Conservation (phyloP, 2,888 invertebrate species). For the Eugnorisma glareosa region DNA sequence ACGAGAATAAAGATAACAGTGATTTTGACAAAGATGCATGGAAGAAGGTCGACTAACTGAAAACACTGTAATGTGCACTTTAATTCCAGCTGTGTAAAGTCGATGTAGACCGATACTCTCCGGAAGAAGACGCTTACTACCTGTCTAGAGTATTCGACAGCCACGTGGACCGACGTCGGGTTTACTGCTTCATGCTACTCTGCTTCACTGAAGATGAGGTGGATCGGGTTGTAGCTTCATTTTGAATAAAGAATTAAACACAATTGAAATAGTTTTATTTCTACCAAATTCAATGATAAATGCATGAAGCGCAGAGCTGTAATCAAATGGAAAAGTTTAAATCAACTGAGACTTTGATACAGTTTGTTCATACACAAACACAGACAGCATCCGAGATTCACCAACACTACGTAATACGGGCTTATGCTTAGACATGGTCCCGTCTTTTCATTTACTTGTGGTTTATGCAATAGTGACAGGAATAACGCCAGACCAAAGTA, state of each 20-base stretch:
- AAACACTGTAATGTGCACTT: background rate
- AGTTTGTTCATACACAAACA: background rate
- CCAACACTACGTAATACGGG: background rate
- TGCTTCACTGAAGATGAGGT: constrained; percentile 87
- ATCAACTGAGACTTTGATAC: background rate
- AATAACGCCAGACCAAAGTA: background rate
- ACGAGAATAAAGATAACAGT: background rate
- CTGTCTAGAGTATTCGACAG: constrained; percentile 72
- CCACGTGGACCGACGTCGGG: constrained; percentile 81
- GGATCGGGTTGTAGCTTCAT: constrained; percentile 82
- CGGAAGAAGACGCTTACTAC: constrained; percentile 81
- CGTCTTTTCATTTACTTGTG: background rate
- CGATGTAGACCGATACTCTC: constrained; percentile 79
- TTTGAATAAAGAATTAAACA: constrained; percentile 65
- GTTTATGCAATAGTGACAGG: background rate
- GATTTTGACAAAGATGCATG: background rate
- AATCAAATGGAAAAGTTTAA: background rate
- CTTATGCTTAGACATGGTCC: background rate
- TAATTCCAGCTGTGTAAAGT: constrained; percentile 79
- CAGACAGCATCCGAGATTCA: background rate
- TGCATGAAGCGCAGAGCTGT: background rate
- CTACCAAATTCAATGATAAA: background rate
- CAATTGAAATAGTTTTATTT: constrained; percentile 14
- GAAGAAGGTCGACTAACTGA: background rate
- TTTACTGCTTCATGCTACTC: constrained; percentile 84